phyloP scores from a whole-genome alignment of 2,113 vertebrate genomes.

The Sphyrna mokarran region DNA sequence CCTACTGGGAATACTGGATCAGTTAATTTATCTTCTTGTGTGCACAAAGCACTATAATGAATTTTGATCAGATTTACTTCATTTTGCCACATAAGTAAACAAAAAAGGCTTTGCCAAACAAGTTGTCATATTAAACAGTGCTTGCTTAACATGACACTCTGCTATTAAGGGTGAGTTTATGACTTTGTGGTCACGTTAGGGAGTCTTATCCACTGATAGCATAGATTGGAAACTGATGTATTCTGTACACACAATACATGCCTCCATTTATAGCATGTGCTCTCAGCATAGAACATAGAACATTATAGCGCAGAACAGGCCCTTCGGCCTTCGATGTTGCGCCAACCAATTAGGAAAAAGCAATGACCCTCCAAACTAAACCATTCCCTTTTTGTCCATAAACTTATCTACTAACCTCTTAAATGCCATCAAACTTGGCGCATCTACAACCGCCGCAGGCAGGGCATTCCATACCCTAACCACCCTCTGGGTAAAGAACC shows the following conservation, averaged over 20 bases:
- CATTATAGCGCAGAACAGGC: too few species aligned
- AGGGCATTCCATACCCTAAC: too few species aligned
- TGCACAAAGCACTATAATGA: neutral
- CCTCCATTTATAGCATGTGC: neutral
- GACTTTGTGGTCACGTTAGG: neutral
- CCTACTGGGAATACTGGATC: neutral
- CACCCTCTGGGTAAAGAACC: too few species aligned
- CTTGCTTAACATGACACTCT: neutral
- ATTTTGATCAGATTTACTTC: constrained; percentile 7
- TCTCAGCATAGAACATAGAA: too few species aligned
- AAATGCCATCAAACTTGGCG: too few species aligned
- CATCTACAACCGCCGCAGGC: too few species aligned
- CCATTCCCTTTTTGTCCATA: too few species aligned
- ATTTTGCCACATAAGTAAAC: neutral
- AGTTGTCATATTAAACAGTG: neutral
- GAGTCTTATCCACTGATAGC: neutral
- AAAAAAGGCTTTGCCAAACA: neutral
- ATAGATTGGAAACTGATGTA: neutral
- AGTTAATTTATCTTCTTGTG: neutral
- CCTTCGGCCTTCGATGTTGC: too few species aligned
- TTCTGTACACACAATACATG: neutral
- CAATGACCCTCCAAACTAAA: too few species aligned
- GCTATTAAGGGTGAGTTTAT: neutral
- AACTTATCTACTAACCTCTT: too few species aligned
- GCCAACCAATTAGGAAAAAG: too few species aligned